These are phyloP conservation scores for Halotydeus destructor DNA, from an alignment of 1,140 invertebrate species.

Conservation along the genomic window DNA sequence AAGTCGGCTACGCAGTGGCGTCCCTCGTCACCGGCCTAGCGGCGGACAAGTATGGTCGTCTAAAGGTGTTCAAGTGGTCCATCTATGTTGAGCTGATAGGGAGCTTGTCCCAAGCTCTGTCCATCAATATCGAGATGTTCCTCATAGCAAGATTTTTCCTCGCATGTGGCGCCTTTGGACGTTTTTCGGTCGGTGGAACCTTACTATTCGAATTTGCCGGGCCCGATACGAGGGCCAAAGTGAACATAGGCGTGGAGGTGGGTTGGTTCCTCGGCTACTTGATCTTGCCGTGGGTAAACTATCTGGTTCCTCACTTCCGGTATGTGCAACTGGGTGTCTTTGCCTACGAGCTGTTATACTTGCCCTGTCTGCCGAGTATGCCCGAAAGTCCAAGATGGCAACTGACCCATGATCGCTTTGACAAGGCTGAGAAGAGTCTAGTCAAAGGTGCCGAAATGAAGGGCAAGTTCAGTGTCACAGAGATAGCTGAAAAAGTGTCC, in stretches of 20 bases:
- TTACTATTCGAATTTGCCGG: conserved; percentile 3
- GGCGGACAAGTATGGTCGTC: conserved; percentile 41
- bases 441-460: conserved; percentile 7
- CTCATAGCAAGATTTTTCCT: conserved; percentile 1
- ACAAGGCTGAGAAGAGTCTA: conserved; percentile 3
- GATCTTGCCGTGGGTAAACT: not conserved
- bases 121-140: not conserved
- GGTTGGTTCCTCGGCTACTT: not conserved
- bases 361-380: not conserved
- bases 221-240: not conserved
- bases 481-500: no score
- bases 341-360: not conserved
- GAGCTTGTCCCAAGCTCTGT: not conserved
- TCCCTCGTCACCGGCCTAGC: conserved; percentile 53
- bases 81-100: not conserved
- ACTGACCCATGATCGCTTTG: conserved; percentile 4
- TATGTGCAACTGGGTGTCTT: not conserved
- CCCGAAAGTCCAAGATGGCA: conserved; percentile 1
- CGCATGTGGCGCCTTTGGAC: not conserved
- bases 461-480: no score
- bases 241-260: not conserved
- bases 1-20: conserved; percentile 56
- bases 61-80: conserved; percentile 6
- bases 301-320: not conserved
- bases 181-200: not conserved